Conservation (phyloP, 2,888 invertebrate species). For the Phyllotreta cruciferae region DNA sequence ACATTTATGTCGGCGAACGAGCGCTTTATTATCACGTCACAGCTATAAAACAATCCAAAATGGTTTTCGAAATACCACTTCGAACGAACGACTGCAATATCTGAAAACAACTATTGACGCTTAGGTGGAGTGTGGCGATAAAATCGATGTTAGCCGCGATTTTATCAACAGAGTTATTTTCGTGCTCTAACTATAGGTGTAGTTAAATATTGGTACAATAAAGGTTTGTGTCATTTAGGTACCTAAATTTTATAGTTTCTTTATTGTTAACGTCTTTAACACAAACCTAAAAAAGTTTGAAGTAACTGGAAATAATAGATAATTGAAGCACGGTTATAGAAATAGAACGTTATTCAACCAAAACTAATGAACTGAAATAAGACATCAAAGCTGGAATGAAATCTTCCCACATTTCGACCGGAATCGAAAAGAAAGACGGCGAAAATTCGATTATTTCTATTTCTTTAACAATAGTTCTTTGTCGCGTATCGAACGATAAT, state of each 20-base stretch:
- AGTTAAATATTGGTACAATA: constrained; percentile 14
- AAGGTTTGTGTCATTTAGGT: background rate
- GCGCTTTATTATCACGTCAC: constrained; percentile 35
- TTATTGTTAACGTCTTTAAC: constrained; percentile 3
- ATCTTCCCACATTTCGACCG: constrained; percentile 15
- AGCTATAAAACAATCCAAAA: constrained; percentile 39
- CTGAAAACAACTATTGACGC: constrained; percentile 38
- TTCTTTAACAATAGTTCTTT: constrained; percentile 17
- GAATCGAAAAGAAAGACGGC: constrained; percentile 4
- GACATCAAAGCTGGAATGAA: background rate
- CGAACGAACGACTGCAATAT: constrained; percentile 40
- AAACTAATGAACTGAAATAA: too few species aligned
- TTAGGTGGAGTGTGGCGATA: constrained; percentile 35
- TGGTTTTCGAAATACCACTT: constrained; percentile 35
- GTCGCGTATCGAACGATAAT: constrained; percentile 31
- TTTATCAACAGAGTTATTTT: constrained; percentile 29
- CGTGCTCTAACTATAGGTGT: constrained; percentile 22
- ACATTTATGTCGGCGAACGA: constrained; percentile 35
- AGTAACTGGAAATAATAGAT: too few species aligned
- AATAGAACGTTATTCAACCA: too few species aligned
- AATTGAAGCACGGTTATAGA: too few species aligned
- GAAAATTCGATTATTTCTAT: constrained; percentile 11
- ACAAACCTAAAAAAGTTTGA: too few species aligned
- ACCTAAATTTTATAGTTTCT: background rate
- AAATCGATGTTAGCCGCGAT: constrained; percentile 32